phyloP scores from a whole-genome alignment of 1,140 invertebrate genomes.

The Berghia stephanieae region DNA sequence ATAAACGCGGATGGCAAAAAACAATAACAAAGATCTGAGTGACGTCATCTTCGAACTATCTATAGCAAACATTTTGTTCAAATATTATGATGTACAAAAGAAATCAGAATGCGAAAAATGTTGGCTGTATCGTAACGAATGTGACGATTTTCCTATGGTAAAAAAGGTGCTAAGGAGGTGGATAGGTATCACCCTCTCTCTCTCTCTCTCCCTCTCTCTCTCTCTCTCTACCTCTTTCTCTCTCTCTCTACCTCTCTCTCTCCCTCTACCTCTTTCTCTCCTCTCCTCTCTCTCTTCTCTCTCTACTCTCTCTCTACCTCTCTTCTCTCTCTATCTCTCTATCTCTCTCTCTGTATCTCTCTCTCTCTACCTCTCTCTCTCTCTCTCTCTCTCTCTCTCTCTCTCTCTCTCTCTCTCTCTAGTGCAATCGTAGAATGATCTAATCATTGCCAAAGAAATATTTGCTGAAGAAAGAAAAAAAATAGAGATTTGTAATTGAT shows the following conservation, averaged over 20 bases:
- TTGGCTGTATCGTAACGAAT: no score
- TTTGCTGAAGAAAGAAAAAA: background rate
- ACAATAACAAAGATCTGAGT: no score
- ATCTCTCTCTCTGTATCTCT: background rate
- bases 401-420: background rate
- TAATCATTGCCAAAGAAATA: background rate
- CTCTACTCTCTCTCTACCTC: background rate
- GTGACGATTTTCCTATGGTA: no score
- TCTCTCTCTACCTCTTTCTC: background rate
- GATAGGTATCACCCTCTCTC: background rate
- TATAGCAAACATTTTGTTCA: no score
- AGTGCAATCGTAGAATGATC: background rate
- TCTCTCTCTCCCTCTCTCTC: background rate
- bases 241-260: background rate
- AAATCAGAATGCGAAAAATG: no score
- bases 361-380: background rate
- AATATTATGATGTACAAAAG: no score
- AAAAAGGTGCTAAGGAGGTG: no score
- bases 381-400: conserved; percentile 16
- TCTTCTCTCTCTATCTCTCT: background rate
- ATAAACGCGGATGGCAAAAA: no score
- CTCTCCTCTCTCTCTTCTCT: background rate
- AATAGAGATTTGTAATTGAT: background rate
- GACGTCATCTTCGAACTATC: no score
- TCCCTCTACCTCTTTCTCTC: background rate